Evolutionary conservation across 2,113 vertebrate genomes (phyloP).

Genomic region (Dolichallabes microphthalmus): DNA sequence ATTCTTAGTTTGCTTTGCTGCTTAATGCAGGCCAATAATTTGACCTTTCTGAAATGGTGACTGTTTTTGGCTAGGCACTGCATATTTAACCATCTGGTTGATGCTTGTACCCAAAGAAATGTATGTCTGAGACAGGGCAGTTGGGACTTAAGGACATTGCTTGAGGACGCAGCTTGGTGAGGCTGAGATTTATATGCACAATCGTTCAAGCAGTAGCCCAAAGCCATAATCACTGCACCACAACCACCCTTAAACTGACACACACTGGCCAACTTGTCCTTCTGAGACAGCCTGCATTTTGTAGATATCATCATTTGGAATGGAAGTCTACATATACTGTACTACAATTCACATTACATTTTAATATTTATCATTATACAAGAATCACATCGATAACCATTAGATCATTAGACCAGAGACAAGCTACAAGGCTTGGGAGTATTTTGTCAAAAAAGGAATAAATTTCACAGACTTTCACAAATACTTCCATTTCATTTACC

Average conservation of each 20-base stretch:
- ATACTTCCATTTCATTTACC: not conserved
- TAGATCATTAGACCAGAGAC: too few relatives aligned
- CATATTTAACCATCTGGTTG: not conserved
- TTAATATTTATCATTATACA: not conserved
- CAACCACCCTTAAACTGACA: not conserved
- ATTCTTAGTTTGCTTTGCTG: too few relatives aligned
- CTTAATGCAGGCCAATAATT: too few relatives aligned
- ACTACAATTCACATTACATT: not conserved
- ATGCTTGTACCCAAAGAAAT: not conserved
- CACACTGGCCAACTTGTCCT: not conserved
- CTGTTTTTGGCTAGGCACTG: too few relatives aligned
- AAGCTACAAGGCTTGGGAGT: not conserved
- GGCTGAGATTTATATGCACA: not conserved
- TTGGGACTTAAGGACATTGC: not conserved
- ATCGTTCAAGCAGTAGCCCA: not conserved
- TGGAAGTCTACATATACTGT: not conserved
- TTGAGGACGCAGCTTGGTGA: not conserved
- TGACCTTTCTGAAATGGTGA: too few relatives aligned
- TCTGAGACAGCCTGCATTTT: not conserved
- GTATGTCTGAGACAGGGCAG: not conserved
- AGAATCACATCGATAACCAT: not conserved
- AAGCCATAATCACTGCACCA: not conserved
- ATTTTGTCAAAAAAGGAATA: not conserved
- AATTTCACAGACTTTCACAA: not conserved
- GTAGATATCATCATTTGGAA: not conserved